These are phyloP conservation scores for Prionace glauca DNA, from an alignment of 2,797 vertebrate genomes.

Conservation along the genomic window DNA sequence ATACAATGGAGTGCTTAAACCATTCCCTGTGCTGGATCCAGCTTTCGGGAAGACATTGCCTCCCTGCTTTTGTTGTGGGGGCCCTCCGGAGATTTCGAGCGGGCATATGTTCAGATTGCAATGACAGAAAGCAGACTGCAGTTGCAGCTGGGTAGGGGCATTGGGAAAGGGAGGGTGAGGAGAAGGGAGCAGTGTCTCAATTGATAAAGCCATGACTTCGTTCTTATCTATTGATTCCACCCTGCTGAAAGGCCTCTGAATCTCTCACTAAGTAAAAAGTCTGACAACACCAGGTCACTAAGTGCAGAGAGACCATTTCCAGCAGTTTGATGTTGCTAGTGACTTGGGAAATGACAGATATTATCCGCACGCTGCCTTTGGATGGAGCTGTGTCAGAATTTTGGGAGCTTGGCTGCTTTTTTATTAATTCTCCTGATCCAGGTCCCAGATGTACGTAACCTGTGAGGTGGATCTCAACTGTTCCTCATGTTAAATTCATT, in stretches of 20 bases:
- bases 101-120: slow-evolving; percentile 83
- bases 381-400: not conserved
- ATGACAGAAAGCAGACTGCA: slow-evolving; percentile 65
- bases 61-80: slow-evolving; percentile 72
- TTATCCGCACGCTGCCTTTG: not conserved
- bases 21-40: slow-evolving; percentile 60
- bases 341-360: not conserved
- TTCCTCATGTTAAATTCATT: not conserved
- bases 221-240: not conserved
- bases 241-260: not conserved
- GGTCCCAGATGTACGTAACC: not conserved
- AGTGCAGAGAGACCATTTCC: not conserved
- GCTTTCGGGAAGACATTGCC: slow-evolving; percentile 71
- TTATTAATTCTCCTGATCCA: not conserved
- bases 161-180: not conserved
- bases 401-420: not conserved
- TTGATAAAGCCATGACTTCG: not conserved
- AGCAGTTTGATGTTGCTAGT: not conserved
- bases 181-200: not conserved
- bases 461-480: not conserved
- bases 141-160: slow-evolving; percentile 68
- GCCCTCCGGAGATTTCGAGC: slow-evolving; percentile 65
- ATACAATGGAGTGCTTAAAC: slow-evolving; percentile 96
- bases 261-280: not conserved
- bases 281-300: too few relatives aligned